Conservation (phyloP, 2,113 vertebrate species). For the Greenwoodochromis staneri region DNA sequence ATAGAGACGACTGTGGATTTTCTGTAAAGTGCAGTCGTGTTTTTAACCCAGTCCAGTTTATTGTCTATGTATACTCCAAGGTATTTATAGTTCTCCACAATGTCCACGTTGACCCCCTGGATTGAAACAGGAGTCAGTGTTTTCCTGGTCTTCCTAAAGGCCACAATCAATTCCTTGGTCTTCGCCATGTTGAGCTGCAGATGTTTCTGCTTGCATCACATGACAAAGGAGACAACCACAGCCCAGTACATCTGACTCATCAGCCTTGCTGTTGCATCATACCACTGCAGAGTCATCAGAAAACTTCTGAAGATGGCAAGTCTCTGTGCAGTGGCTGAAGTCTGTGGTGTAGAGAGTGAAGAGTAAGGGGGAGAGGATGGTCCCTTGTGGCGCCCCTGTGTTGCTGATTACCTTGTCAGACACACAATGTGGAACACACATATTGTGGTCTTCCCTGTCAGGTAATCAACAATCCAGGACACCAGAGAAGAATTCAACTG, state of each 20-base stretch:
- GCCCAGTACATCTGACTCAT: background rate
- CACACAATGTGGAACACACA: background rate
- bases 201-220: background rate
- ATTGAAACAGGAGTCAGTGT: background rate
- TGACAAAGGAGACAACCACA: background rate
- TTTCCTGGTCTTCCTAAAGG: background rate
- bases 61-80: background rate
- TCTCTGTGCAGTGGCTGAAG: background rate
- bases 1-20: background rate
- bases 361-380: accelerated
- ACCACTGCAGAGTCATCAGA: background rate
- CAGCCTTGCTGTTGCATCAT: accelerated
- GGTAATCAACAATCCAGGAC: background rate
- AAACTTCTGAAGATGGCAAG: accelerated
- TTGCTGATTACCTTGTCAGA: background rate
- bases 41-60: background rate
- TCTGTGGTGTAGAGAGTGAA: accelerated
- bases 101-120: background rate
- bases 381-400: accelerated
- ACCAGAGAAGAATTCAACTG: background rate
- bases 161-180: background rate
- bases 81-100: background rate
- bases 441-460: background rate
- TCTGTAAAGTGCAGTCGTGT: background rate
- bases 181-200: accelerated